Evolutionary conservation across 2,888 invertebrate species (phyloP), one percentile per base, ranked within the genome.

Genomic region (Homarus gammarus): DNA sequence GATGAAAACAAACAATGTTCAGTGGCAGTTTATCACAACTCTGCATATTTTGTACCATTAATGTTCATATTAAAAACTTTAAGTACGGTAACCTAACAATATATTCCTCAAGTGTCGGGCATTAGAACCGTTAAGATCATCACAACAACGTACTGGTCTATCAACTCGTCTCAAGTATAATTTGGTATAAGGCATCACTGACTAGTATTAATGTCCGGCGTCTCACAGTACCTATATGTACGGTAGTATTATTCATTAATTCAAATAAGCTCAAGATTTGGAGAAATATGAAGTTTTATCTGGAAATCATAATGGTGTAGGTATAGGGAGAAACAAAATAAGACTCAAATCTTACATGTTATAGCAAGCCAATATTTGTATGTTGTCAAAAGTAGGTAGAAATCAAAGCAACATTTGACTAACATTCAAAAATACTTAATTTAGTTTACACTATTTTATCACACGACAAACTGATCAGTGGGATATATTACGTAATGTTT

Each of bases 11-110:
- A 27, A 27, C 64, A 64, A 64, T 27, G 27, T 64, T 27, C 27
- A 64, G 27, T 27, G 27, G 64, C 27, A 64, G 44, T n/a, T 64
- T 64, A 64, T 64, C 64, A 64, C 64, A 64, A 64, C 12, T 12
- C 56, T 64, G 64, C 64, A 64, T 64, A 64, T 64, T 64, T 64
- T 64, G 64, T 64, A 64, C 64, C 64, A 64, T 64, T 64, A 22
- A 22, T 56, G 22, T 22, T 27, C n/a, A 64, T 64, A 27, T 64
- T 64, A 64, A 64, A 64, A 44, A 5, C 44, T 44, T 44, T 44
- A 44, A 64, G 64, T 64, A 64, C 18, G 8, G 27, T 64, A 64
- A 64, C n/a, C 5, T 64, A 64, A 64, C 3, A 64, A 64, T 64
- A 64, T 27, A 64, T 27, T 27, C 27, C 27, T 27, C 64, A 27